These are phyloP conservation scores for Trichonephila clavipes DNA, from an alignment of 1,140 invertebrate genomes.

Conservation along the genomic window DNA sequence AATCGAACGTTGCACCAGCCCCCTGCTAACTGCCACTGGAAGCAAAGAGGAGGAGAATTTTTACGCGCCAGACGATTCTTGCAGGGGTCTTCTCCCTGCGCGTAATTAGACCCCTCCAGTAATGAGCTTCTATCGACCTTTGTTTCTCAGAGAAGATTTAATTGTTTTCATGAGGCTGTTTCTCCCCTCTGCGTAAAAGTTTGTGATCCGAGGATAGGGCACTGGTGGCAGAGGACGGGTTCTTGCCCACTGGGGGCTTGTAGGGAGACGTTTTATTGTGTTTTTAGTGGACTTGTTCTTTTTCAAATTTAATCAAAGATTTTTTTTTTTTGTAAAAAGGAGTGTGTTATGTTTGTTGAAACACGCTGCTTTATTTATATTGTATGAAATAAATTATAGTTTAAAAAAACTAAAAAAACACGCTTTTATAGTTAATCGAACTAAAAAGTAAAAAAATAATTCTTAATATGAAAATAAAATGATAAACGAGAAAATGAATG, in stretches of 20 bases:
- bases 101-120: slow-evolving; percentile 43
- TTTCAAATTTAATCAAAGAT: not conserved
- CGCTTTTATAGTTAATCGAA: too few species aligned
- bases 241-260: not conserved
- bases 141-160: slow-evolving; percentile 37
- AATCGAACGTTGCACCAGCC: slow-evolving; percentile 33
- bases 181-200: not conserved
- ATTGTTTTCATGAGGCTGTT: slow-evolving; percentile 24
- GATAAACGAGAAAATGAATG: too few species aligned
- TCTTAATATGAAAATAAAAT: too few species aligned
- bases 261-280: not conserved
- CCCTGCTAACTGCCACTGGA: slow-evolving; percentile 4
- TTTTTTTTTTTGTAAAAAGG: not conserved
- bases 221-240: not conserved
- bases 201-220: not conserved
- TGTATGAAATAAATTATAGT: too few species aligned
- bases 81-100: not conserved
- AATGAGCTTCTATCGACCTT: slow-evolving; percentile 53
- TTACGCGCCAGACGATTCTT: slow-evolving; percentile 47
- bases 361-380: too few species aligned
- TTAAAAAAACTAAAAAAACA: too few species aligned
- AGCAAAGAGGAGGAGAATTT: slow-evolving; percentile 37
- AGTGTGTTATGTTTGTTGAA: too few species aligned
- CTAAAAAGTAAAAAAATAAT: too few species aligned
- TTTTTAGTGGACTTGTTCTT: not conserved